Evolutionary conservation across 2,797 vertebrate species (phyloP).

Genomic region (Decapterus maruadsi): DNA sequence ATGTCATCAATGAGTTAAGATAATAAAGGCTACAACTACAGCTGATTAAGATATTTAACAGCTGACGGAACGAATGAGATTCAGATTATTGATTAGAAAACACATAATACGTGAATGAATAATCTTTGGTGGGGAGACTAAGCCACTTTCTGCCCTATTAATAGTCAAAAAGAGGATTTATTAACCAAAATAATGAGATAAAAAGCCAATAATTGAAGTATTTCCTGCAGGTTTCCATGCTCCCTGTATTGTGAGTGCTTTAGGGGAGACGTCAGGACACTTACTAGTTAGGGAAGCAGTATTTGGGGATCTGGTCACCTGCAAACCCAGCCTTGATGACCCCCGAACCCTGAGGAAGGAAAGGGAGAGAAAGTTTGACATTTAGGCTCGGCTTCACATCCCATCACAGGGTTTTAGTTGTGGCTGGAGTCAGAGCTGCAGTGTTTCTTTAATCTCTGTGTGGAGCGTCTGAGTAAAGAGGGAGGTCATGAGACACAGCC

Average conservation of each 20-base stretch:
- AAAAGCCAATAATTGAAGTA: not conserved
- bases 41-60: too few species aligned
- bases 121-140: too few species aligned
- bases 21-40: too few species aligned
- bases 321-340: slow-evolving; percentile 94
- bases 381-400: not conserved
- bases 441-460: not conserved
- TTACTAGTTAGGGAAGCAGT: slow-evolving; percentile 95
- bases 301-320: slow-evolving; percentile 95
- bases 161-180: too few species aligned
- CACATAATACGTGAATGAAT: not conserved
- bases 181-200: too few species aligned
- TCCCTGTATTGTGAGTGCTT: not conserved
- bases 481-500: slow-evolving; percentile 79
- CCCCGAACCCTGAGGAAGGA: slow-evolving; percentile 87
- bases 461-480: slow-evolving; percentile 8
- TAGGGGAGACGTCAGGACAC: slow-evolving; percentile 43
- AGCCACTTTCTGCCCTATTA: too few species aligned
- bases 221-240: not conserved
- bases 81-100: not conserved
- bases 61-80: not conserved
- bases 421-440: not conserved
- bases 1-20: too few species aligned
- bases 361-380: not conserved
- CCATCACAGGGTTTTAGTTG: not conserved